Percentiles rank a stretch among this genome's conserved stretches.
Conservation (phyloP, 2,888 invertebrate genomes). For the Diploptera punctata region DNA sequence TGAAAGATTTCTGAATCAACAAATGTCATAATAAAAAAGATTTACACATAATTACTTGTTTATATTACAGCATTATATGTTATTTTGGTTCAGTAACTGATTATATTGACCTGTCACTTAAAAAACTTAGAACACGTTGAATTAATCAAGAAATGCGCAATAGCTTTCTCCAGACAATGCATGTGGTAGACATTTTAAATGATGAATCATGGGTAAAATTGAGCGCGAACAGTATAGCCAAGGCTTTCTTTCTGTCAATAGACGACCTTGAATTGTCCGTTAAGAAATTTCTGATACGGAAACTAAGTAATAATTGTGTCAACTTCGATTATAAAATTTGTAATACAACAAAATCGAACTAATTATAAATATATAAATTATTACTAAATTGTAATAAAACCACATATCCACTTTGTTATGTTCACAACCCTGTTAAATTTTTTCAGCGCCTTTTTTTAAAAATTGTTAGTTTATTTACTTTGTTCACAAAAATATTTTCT, state of each 20-base stretch:
- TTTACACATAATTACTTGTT: not conserved
- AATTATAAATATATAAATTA: not conserved
- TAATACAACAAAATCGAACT: not conserved
- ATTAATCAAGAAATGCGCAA: conserved; percentile 34
- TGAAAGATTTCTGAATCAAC: not conserved
- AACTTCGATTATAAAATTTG: not conserved
- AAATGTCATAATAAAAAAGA: conserved; percentile 7
- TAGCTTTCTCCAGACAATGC: conserved; percentile 35
- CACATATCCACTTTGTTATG: not conserved
- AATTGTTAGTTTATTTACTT: no score
- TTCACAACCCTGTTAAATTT: not conserved
- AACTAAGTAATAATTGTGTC: not conserved
- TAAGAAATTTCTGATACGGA: conserved; percentile 11
- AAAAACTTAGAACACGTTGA: conserved; percentile 25
- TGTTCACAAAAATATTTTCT: no score
- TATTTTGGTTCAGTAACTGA: conserved; percentile 15
- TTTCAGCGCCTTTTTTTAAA: conserved; percentile 1
- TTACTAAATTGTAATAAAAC: not conserved
- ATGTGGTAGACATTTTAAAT: conserved; percentile 41
- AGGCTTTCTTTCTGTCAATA: conserved; percentile 18
- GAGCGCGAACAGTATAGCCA: conserved; percentile 39
- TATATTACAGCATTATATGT: not conserved
- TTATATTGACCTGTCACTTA: conserved; percentile 26
- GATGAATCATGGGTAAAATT: conserved; percentile 43
- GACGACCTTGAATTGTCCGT: conserved; percentile 22